Evolutionary conservation across 2,797 vertebrate species (phyloP).

Genomic region (Allobates femoralis): DNA sequence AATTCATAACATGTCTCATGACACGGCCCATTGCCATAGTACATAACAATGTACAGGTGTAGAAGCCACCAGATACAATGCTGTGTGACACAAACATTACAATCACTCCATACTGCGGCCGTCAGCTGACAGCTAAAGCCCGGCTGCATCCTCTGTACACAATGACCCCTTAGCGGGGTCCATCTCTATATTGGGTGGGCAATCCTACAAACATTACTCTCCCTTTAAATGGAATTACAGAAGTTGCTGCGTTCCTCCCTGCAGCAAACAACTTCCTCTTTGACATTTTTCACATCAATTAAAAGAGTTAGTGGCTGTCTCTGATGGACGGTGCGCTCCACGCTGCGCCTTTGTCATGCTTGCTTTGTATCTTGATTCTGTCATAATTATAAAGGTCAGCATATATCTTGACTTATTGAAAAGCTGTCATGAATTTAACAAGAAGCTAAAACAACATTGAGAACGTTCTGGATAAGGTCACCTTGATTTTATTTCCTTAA

Average conservation of each 20-base stretch:
- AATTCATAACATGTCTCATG: too few relatives aligned
- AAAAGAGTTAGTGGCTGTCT: constrained; percentile 35
- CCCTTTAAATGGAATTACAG: neutral
- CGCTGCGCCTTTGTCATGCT: constrained; percentile 48
- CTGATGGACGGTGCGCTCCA: constrained; percentile 28
- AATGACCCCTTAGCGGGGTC: neutral
- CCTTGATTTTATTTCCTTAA: constrained; percentile 54
- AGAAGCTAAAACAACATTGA: constrained; percentile 47
- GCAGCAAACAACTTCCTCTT: constrained; percentile 14
- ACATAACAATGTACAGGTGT: too few relatives aligned
- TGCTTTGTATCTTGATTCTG: constrained; percentile 61
- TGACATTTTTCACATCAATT: constrained; percentile 59
- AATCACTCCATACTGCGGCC: too few relatives aligned
- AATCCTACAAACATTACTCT: neutral
- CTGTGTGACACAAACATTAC: too few relatives aligned
- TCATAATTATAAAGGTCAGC: constrained; percentile 62
- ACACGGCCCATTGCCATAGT: too few relatives aligned
- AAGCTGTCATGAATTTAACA: constrained; percentile 58
- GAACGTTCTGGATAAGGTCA: constrained; percentile 55
- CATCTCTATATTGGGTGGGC: neutral
- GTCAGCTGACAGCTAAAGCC: too few relatives aligned
- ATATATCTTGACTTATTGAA: constrained; percentile 62
- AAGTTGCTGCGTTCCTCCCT: neutral
- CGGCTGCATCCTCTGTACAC: too few relatives aligned
- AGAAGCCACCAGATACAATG: too few relatives aligned